These are phyloP conservation scores for Lacerta viridis DNA, from an alignment of 2,797 vertebrate genomes.

Conservation along the genomic window DNA sequence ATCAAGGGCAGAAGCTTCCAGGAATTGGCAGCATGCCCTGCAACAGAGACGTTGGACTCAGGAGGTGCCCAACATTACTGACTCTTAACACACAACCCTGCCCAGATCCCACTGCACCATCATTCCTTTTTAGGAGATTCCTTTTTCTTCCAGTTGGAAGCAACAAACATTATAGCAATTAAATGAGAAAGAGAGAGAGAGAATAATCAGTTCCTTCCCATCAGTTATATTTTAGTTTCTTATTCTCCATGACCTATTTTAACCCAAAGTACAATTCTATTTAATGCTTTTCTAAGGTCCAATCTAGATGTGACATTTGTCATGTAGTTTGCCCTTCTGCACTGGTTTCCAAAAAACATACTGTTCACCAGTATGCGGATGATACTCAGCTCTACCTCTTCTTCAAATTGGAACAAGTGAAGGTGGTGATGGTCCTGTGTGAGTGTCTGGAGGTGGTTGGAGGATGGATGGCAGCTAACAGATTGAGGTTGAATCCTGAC, in stretches of 20 bases:
- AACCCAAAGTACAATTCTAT: background rate
- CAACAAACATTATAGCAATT: background rate
- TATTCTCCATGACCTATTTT: background rate
- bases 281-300: background rate
- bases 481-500: too few species aligned
- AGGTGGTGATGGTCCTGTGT: too few species aligned
- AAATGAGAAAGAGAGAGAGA: background rate
- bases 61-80: background rate
- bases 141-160: background rate
- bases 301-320: background rate
- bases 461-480: background rate
- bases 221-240: conserved; percentile 22
- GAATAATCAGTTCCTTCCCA: conserved; percentile 14
- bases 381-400: too few species aligned
- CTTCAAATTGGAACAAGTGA: too few species aligned
- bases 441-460: background rate
- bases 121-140: background rate
- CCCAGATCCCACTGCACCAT: background rate
- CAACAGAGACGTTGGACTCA: background rate
- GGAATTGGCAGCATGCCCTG: background rate
- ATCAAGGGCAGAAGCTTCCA: background rate
- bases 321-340: background rate
- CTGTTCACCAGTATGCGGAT: too few species aligned
- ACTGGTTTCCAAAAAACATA: background rate
- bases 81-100: background rate